phyloP scores from a whole-genome alignment of 2,797 vertebrate species.

The Enteromius thamalakanensis region DNA sequence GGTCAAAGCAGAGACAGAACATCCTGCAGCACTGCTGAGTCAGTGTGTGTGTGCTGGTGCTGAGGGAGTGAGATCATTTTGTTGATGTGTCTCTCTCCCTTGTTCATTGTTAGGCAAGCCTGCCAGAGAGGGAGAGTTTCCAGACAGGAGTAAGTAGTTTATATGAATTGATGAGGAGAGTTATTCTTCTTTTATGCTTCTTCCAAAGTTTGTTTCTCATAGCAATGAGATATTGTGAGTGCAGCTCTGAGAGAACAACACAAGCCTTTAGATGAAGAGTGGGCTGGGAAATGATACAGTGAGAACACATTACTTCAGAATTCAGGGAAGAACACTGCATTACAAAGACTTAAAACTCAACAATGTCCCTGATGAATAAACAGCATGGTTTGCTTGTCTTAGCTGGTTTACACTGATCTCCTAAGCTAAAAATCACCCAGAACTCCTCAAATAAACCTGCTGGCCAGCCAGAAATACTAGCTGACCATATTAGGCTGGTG shows the following conservation, averaged over 20 bases:
- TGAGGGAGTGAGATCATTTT: constrained; percentile 27
- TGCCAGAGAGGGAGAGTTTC: constrained; percentile 27
- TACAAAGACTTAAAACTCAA: constrained; percentile 1
- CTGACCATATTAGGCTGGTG: not conserved
- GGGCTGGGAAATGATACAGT: constrained; percentile 31
- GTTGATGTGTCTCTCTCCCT: constrained; percentile 38
- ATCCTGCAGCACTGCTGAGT: constrained; percentile 53
- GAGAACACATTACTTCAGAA: constrained; percentile 17
- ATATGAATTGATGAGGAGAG: constrained; percentile 42
- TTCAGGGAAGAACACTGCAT: not conserved
- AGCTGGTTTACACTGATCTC: not conserved
- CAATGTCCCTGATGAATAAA: constrained; percentile 3
- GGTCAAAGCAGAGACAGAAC: constrained; percentile 27
- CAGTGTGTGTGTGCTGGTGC: constrained; percentile 47
- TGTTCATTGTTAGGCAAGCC: constrained; percentile 43
- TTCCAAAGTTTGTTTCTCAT: constrained; percentile 41
- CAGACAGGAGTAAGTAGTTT: constrained; percentile 32
- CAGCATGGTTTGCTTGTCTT: constrained; percentile 6
- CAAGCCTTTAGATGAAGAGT: constrained; percentile 23
- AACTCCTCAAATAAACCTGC: not conserved
- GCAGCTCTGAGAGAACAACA: constrained; percentile 21
- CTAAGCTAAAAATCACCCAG: not conserved
- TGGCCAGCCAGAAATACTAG: not conserved
- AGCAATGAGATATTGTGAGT: constrained; percentile 5
- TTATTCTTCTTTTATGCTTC: constrained; percentile 31